A percentile compares a stretch with the other conserved stretches of the same genome.
Conservation (phyloP, 2,113 vertebrate species). For the Ophiodon elongatus region DNA sequence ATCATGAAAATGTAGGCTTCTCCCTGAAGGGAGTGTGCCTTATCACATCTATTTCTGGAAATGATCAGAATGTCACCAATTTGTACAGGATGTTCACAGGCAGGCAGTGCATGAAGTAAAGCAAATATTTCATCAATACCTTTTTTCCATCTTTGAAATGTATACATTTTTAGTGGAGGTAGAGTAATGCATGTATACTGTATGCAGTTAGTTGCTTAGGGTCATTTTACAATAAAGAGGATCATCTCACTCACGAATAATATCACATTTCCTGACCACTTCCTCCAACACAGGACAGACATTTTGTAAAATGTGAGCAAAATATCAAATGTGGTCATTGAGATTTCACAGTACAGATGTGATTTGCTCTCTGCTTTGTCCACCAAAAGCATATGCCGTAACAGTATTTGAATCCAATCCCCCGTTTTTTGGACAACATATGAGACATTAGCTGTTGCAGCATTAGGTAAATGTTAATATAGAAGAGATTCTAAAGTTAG, state of each 20-base stretch:
- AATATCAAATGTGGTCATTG: constrained; percentile 18
- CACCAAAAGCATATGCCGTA: background rate
- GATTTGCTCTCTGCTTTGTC: background rate
- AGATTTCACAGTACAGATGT: constrained; percentile 13
- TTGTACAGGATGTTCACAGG: too few relatives aligned
- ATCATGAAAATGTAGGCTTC: background rate
- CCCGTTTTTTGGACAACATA: constrained; percentile 1
- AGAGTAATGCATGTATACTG: background rate
- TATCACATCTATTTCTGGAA: background rate
- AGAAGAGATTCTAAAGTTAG: constrained; percentile 90
- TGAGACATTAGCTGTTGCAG: constrained; percentile 10
- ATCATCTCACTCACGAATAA: background rate
- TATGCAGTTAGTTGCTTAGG: background rate
- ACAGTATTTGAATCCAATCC: background rate
- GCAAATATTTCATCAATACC: too few relatives aligned
- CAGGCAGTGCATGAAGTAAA: too few relatives aligned
- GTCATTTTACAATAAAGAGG: background rate
- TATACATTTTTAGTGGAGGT: background rate
- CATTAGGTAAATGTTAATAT: constrained; percentile 32
- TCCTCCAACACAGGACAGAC: background rate
- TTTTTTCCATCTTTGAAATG: background rate
- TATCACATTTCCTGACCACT: background rate
- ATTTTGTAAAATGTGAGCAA: constrained; percentile 20
- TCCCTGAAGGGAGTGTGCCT: too few relatives aligned
- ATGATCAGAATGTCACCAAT: background rate